Percentiles rank a stretch among this genome's conserved stretches.
Conservation (phyloP, 1,140 invertebrate species). For the Drosophila mojavensis region DNA sequence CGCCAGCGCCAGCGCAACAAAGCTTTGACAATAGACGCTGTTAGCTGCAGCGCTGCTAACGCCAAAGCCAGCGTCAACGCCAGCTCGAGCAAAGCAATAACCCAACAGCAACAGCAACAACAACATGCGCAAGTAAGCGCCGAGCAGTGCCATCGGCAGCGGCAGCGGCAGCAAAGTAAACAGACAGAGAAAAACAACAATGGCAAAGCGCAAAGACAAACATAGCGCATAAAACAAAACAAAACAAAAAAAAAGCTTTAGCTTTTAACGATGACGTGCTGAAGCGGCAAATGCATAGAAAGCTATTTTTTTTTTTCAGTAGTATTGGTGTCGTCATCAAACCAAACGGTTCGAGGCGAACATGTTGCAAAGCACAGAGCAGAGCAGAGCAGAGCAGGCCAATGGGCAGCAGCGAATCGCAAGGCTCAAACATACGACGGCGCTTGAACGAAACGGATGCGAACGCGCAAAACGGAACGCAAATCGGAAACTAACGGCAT, state of each 20-base stretch:
- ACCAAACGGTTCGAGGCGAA: slow-evolving; percentile 8
- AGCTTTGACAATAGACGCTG: too few species aligned
- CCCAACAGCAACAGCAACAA: neutral
- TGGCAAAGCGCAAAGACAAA: slow-evolving; percentile 20
- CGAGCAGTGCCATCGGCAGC: neutral
- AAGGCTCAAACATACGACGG: slow-evolving; percentile 68
- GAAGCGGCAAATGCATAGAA: slow-evolving; percentile 15
- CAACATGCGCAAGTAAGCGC: neutral
- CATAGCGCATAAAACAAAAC: neutral
- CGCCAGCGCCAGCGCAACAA: neutral
- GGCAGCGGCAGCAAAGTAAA: neutral
- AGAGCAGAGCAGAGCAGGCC: neutral
- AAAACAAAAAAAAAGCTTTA: slow-evolving; percentile 42
- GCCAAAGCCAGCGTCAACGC: slow-evolving; percentile 2
- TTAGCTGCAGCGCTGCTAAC: neutral
- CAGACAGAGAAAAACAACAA: slow-evolving; percentile 4
- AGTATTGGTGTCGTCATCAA: slow-evolving; percentile 57
- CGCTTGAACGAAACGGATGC: slow-evolving; percentile 73
- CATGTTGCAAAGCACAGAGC: slow-evolving; percentile 21
- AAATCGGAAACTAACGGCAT: neutral
- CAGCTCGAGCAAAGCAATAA: slow-evolving; percentile 7
- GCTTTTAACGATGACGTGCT: slow-evolving; percentile 47
- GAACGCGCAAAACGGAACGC: slow-evolving; percentile 50
- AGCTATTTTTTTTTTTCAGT: slow-evolving; percentile 45
- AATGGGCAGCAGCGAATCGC: neutral